Evolutionary conservation across 92 coral and sea anemone genomes (phyloP).

Genomic region (Zoanthus sociatus): DNA sequence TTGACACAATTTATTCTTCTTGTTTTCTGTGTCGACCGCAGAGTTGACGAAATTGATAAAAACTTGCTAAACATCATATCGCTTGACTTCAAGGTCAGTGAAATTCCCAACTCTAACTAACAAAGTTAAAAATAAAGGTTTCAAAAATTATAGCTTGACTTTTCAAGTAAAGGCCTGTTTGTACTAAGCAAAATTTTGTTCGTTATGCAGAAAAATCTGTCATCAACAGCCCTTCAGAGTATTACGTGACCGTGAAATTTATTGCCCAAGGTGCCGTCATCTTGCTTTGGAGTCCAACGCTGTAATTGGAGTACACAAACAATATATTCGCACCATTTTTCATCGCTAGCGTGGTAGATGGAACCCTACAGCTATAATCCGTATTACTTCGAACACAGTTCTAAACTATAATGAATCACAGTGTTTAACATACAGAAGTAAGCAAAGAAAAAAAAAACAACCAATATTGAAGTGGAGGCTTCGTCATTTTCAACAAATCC

Average conservation of each 20-base stretch:
- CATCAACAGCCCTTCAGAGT: slow-evolving; percentile 27
- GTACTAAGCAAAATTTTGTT: neutral
- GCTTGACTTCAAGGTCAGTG: neutral
- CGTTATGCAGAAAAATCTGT: neutral
- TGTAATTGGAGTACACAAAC: slow-evolving; percentile 16
- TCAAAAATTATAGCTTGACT: slow-evolving; percentile 19
- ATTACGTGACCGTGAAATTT: slow-evolving; percentile 31
- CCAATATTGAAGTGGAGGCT: no score
- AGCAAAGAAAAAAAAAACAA: no score
- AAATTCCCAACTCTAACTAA: no score
- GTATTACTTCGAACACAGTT: no score
- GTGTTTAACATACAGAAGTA: no score
- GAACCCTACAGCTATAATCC: slow-evolving; percentile 2
- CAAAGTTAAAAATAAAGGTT: slow-evolving; percentile 22
- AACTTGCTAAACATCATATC: slow-evolving; percentile 24
- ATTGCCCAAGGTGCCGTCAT: slow-evolving; percentile 24
- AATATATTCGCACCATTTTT: slow-evolving; percentile 23
- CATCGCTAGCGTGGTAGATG: slow-evolving; percentile 33
- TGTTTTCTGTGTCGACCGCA: neutral
- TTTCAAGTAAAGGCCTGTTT: neutral
- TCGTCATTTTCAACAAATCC: no score
- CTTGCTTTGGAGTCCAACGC: slow-evolving; percentile 27
- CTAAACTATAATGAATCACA: no score
- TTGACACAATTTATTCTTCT: slow-evolving; percentile 17
- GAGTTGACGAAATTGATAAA: neutral